Percentiles rank a stretch among this genome's conserved stretches.
These are phyloP conservation scores for Furnarius figulus DNA, from an alignment of 2,113 vertebrate species.

Conservation along the genomic window DNA sequence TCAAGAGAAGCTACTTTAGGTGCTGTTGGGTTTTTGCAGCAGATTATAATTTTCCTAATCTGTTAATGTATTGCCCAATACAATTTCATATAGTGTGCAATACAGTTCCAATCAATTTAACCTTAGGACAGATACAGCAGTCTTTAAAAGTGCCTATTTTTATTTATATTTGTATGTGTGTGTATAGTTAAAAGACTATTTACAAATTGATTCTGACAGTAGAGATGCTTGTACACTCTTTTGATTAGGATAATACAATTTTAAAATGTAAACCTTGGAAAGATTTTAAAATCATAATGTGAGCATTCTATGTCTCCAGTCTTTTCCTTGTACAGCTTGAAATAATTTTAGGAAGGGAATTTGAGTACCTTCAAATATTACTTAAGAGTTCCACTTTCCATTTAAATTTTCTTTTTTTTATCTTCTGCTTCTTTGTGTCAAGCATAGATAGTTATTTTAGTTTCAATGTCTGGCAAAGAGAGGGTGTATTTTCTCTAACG, in stretches of 20 bases:
- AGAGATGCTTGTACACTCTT: background rate
- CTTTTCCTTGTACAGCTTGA: background rate
- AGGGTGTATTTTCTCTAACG: background rate
- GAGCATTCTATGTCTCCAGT: background rate
- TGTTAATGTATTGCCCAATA: background rate
- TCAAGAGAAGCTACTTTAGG: background rate
- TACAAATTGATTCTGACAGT: background rate
- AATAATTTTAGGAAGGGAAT: constrained; percentile 3
- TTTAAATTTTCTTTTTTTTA: background rate
- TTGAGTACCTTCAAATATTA: background rate
- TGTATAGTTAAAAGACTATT: background rate
- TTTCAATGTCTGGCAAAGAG: background rate
- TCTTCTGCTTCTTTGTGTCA: constrained; percentile 12
- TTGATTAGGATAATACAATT: background rate
- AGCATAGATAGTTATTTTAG: constrained; percentile 14
- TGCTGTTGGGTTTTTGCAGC: background rate
- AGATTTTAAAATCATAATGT: background rate
- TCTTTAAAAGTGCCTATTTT: background rate
- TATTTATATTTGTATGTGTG: background rate
- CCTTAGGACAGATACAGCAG: background rate
- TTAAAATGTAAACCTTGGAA: constrained; percentile 1
- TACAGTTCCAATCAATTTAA: background rate
- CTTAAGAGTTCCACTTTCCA: background rate
- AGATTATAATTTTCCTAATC: background rate
- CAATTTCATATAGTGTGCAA: background rate